Evolutionary conservation across 1,140 invertebrate species (phyloP).

Genomic region (Cherax destructor): DNA sequence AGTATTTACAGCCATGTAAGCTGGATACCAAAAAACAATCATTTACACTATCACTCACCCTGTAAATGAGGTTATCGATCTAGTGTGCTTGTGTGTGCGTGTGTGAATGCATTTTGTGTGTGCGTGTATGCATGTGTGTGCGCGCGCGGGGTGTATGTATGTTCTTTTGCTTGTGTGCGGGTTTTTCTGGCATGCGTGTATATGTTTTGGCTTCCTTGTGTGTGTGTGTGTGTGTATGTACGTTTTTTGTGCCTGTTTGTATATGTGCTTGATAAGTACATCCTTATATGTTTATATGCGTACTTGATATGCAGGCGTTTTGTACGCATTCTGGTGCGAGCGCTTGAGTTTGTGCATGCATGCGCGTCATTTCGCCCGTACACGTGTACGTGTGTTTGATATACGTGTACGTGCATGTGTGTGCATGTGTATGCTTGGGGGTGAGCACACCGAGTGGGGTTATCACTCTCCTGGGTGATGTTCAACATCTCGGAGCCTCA

Average conservation of each 20-base stretch:
- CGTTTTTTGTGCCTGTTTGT: neutral
- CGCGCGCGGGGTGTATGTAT: conserved; percentile 17
- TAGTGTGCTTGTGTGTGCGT: conserved; percentile 11
- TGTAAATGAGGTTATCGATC: conserved; percentile 51
- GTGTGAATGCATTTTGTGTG: neutral
- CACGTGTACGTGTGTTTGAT: neutral
- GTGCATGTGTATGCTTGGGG: neutral
- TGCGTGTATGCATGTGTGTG: neutral
- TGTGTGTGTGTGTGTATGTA: conserved; percentile 34
- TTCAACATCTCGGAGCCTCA: no score
- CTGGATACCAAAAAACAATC: neutral
- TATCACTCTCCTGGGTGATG: no score
- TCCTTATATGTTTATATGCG: neutral
- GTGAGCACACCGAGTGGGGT: no score
- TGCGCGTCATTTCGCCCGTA: neutral
- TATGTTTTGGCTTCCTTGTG: neutral
- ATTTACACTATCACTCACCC: conserved; percentile 33
- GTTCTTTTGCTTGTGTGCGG: conserved; percentile 16
- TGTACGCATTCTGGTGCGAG: neutral
- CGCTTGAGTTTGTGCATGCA: no score
- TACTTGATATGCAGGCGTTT: neutral
- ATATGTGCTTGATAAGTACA: neutral
- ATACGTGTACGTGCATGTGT: no score
- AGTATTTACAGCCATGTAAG: neutral
- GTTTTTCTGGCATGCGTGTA: conserved; percentile 2